Conservation (phyloP, 2,797 vertebrate species). For the Sciurus vulgaris region DNA sequence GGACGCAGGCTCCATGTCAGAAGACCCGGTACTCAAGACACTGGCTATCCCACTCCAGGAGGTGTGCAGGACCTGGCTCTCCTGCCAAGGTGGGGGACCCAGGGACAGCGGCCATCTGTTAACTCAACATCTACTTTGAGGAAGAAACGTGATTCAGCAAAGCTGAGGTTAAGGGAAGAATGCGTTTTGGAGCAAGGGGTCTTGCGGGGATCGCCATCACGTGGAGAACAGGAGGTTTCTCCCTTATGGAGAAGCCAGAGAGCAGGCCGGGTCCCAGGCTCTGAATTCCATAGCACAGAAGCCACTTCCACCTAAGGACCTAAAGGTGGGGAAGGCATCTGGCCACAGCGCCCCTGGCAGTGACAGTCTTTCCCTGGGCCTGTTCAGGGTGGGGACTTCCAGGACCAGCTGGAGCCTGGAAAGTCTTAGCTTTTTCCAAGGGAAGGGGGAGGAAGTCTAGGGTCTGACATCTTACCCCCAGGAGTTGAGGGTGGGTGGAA, state of each 20-base stretch:
- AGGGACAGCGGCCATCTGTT: not conserved
- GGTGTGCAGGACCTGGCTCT: fast-evolving
- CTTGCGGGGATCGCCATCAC: not conserved
- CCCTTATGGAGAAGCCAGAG: too few relatives aligned
- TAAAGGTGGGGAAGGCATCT: not conserved
- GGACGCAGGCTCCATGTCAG: not conserved
- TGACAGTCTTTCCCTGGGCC: not conserved
- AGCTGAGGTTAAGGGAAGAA: not conserved
- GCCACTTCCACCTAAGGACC: too few relatives aligned
- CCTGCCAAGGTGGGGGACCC: not conserved
- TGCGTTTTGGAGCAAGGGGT: not conserved
- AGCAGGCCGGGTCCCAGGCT: too few relatives aligned
- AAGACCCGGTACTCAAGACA: too few relatives aligned
- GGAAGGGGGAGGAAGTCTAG: not conserved
- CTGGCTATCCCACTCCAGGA: not conserved
- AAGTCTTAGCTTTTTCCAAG: not conserved
- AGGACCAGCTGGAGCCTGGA: not conserved
- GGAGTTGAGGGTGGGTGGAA: not conserved
- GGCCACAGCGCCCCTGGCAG: not conserved
- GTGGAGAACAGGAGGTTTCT: not conserved
- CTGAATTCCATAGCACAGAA: not conserved
- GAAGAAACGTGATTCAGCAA: not conserved
- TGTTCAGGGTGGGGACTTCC: not conserved
- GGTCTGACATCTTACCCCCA: too few relatives aligned
- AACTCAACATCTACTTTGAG: not conserved